phyloP scores from a whole-genome alignment of 2,888 invertebrate genomes.

The Melanchra persicariae region DNA sequence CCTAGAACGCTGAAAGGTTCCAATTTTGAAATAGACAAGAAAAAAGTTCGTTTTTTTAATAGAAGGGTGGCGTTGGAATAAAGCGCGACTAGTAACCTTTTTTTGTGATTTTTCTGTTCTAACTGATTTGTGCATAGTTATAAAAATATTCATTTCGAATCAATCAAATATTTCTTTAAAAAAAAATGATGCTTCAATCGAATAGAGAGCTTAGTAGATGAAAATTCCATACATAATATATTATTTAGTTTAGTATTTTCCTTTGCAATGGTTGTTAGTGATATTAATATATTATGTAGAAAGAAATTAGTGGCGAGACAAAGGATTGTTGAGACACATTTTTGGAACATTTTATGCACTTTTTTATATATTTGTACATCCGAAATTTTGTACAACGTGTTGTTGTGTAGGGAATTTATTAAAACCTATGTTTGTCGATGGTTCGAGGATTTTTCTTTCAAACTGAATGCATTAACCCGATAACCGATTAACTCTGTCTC shows the following conservation, averaged over 20 bases:
- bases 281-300: constrained; percentile 66
- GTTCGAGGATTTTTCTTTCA: constrained; percentile 20
- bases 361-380: constrained; percentile 89
- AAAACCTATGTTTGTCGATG: constrained; percentile 62
- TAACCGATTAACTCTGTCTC: constrained; percentile 5
- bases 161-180: constrained; percentile 65
- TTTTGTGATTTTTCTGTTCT: no score
- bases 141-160: neutral
- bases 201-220: constrained; percentile 73
- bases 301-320: constrained; percentile 72
- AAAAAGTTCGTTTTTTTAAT: no score
- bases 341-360: constrained; percentile 90
- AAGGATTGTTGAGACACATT: constrained; percentile 83
- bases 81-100: no score
- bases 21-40: no score
- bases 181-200: constrained; percentile 63
- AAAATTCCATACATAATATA: constrained; percentile 60
- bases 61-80: no score
- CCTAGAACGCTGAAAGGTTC: no score
- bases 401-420: constrained; percentile 78
- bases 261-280: constrained; percentile 67
- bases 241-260: constrained; percentile 55
- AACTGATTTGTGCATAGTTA: neutral
- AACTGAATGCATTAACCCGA: constrained; percentile 12
- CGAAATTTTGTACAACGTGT: constrained; percentile 83